Evolutionary conservation across 2,113 vertebrate species (phyloP).

Genomic region (Silurus asotus): DNA sequence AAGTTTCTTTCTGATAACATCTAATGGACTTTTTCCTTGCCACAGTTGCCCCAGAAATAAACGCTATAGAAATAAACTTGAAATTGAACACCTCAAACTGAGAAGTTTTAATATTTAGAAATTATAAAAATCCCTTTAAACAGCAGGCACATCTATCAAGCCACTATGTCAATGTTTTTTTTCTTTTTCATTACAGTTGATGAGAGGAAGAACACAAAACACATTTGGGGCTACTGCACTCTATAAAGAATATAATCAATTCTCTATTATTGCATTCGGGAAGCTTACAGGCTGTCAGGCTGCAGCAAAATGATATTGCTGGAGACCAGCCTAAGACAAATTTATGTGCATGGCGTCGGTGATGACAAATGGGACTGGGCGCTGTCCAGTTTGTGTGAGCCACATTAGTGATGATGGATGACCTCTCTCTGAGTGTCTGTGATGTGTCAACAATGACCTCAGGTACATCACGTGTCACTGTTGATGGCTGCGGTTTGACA

Average conservation of each 20-base stretch:
- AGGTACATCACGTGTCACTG: slow-evolving; percentile 21
- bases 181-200: slow-evolving; percentile 64
- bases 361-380: slow-evolving; percentile 60
- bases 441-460: slow-evolving; percentile 63
- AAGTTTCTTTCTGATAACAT: too few species aligned
- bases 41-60: too few species aligned
- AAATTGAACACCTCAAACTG: not conserved
- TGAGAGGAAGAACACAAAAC: slow-evolving; percentile 69
- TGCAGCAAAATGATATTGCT: slow-evolving; percentile 69
- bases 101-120: not conserved
- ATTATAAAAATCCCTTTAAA: slow-evolving; percentile 19
- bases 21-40: too few species aligned
- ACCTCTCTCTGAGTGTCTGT: slow-evolving; percentile 40
- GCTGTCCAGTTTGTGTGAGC: slow-evolving; percentile 65
- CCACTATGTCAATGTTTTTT: slow-evolving; percentile 28
- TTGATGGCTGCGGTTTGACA: slow-evolving; percentile 36
- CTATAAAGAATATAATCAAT: slow-evolving; percentile 74
- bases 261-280: slow-evolving; percentile 71
- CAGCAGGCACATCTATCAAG: slow-evolving; percentile 60
- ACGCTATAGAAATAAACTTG: too few species aligned
- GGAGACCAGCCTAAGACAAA: slow-evolving; percentile 63
- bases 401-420: slow-evolving; percentile 65
- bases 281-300: slow-evolving; percentile 69
- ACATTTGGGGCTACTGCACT: slow-evolving; percentile 57
- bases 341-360: slow-evolving; percentile 62